phyloP scores from a whole-genome alignment of 2,797 vertebrate species.

The Petrocephalus sullivani region DNA sequence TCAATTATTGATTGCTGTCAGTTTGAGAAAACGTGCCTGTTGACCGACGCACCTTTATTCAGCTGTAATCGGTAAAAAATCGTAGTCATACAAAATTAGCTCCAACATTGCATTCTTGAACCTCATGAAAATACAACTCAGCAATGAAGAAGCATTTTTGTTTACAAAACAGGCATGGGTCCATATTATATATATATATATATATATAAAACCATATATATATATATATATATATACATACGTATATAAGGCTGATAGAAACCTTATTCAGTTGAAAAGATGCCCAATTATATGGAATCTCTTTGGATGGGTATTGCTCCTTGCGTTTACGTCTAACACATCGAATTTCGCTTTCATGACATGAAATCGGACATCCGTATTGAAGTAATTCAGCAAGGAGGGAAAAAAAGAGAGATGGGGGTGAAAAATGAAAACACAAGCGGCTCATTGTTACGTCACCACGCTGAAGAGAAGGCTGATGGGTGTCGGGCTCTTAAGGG shows the following conservation, averaged over 20 bases:
- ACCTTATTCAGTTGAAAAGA: neutral
- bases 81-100: neutral
- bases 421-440: conserved; percentile 51
- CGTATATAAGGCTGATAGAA: neutral
- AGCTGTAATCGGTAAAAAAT: conserved; percentile 26
- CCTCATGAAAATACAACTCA: neutral
- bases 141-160: neutral
- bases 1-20: neutral
- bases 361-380: conserved; percentile 38
- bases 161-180: neutral
- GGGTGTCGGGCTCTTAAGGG: conserved; percentile 61
- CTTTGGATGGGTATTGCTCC: conserved; percentile 23
- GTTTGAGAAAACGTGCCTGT: neutral
- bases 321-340: conserved; percentile 38
- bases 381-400: conserved; percentile 35
- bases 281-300: neutral
- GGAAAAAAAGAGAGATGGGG: conserved; percentile 15
- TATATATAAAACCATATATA: neutral
- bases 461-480: conserved; percentile 47
- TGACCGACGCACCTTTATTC: neutral
- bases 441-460: conserved; percentile 60
- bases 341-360: conserved; percentile 41
- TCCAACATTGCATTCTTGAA: neutral
- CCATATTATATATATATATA: neutral
- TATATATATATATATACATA: neutral